These are phyloP conservation scores for Gallinago stenura DNA, from an alignment of 2,797 vertebrate genomes.

Conservation along the genomic window DNA sequence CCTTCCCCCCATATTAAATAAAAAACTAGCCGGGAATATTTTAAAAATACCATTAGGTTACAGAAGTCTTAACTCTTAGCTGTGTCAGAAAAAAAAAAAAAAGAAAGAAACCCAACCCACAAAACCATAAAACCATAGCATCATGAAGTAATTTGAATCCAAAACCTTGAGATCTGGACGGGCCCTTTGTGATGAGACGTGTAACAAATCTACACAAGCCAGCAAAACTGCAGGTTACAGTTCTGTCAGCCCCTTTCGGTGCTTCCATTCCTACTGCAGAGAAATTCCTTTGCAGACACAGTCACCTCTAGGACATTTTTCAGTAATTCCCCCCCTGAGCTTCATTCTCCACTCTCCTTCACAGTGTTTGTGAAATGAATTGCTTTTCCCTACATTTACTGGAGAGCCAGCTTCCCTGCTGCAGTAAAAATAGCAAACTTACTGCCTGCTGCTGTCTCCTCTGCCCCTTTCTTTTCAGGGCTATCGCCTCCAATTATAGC, in stretches of 20 bases:
- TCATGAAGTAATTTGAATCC: not conserved
- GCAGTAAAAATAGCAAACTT: not conserved
- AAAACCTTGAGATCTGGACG: not conserved
- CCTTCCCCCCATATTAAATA: not conserved
- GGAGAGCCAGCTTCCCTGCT: not conserved
- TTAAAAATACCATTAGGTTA: not conserved
- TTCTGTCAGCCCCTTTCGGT: not conserved
- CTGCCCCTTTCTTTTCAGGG: not conserved
- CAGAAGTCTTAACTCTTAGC: not conserved
- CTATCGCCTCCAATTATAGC: not conserved
- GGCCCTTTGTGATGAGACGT: not conserved
- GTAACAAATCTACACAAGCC: not conserved
- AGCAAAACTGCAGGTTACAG: not conserved
- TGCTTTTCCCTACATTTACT: not conserved
- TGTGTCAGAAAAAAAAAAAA: not conserved
- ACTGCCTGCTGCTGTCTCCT: not conserved
- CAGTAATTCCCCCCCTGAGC: accelerated
- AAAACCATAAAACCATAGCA: not conserved
- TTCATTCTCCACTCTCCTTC: not conserved
- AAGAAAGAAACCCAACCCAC: not conserved
- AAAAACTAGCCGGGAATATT: not conserved
- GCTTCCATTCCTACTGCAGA: not conserved
- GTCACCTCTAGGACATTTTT: not conserved
- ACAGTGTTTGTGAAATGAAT: not conserved
- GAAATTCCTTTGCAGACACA: not conserved